phyloP scores from a whole-genome alignment of 2,797 vertebrate genomes.

The Pachyuromys duprasi region DNA sequence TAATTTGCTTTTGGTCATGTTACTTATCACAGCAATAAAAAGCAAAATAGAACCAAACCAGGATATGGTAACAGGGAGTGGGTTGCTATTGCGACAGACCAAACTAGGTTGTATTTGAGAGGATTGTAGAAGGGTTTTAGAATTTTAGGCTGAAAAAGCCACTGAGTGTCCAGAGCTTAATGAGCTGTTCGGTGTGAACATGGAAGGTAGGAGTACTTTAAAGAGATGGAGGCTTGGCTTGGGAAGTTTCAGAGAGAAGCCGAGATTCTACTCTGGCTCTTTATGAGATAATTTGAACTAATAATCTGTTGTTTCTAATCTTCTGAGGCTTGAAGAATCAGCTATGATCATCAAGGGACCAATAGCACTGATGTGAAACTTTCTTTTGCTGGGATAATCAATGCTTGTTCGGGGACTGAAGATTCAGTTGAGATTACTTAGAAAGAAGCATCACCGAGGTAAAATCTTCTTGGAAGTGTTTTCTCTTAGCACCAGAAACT shows the following conservation, averaged over 20 bases:
- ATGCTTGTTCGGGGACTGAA: background rate
- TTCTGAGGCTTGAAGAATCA: background rate
- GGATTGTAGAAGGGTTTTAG: background rate
- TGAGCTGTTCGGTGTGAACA: background rate
- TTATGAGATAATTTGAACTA: background rate
- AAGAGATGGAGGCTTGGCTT: background rate
- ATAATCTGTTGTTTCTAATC: background rate
- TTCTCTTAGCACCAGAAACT: background rate
- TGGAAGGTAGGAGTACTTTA: background rate
- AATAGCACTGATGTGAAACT: background rate
- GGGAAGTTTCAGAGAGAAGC: background rate
- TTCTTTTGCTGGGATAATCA: background rate
- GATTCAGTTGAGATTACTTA: background rate
- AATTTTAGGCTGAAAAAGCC: background rate
- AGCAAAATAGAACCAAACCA: background rate
- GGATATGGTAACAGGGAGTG: background rate
- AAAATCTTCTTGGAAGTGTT: background rate
- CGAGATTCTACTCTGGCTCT: background rate
- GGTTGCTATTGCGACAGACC: no score
- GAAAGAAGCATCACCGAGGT: background rate
- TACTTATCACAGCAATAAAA: background rate
- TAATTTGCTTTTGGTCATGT: background rate
- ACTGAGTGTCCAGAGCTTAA: background rate
- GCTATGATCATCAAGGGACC: background rate
- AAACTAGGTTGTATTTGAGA: background rate